Evolutionary conservation across 2,888 invertebrate genomes (phyloP), one percentile per base, ranked within the genome.

Genomic region (Raillietiella orientalis): DNA sequence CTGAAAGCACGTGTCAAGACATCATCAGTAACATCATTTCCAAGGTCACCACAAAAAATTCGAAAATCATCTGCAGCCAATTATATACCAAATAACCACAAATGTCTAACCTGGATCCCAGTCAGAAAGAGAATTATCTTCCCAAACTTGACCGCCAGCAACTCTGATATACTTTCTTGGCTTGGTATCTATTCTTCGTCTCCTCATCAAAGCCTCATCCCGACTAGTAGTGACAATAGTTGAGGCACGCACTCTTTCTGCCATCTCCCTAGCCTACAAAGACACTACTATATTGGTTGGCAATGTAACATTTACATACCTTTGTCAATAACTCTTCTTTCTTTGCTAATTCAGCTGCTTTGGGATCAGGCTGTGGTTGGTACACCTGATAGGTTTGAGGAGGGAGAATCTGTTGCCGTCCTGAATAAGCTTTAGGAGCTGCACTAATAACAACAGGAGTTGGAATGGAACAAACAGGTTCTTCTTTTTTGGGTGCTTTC

Each of bases 1-100:
- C 74, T 71, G 44, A 96, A 96, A 0, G 90, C 87, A 35, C 93
- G 58, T 0, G 74, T 74, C n/a, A 96, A 53, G 30, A 87, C 60
- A 45, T 96, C 96, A 41, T 96, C 96, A 0, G 87, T 93, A 14
- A 96, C 93, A 46, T 96, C 93, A 46, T 96, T 96, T 10, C 96
- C 96, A 23, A 96, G 56, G 53, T 96, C 96, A n/a, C 96, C 96
- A 44, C 90, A 90, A 49, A 99, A 96, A 49, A 96, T 69, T 34
- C 96, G 56, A 50, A 87, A 96, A 53, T 96, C 96, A 52, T 84
- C 87, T 60, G 41, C 23, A 43, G 39, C 23, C 21, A 25, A 11
- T n/a, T 11, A 15, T 12, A 20, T 25, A 6, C 10, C 36, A 11
- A 33, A 38, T 30, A 29, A 23, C 30, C 28, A 29, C 24, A 30